Percentiles rank a stretch among this genome's conserved stretches.
Evolutionary conservation across 2,113 vertebrate genomes (phyloP).

Genomic region (Arenaria interpres): DNA sequence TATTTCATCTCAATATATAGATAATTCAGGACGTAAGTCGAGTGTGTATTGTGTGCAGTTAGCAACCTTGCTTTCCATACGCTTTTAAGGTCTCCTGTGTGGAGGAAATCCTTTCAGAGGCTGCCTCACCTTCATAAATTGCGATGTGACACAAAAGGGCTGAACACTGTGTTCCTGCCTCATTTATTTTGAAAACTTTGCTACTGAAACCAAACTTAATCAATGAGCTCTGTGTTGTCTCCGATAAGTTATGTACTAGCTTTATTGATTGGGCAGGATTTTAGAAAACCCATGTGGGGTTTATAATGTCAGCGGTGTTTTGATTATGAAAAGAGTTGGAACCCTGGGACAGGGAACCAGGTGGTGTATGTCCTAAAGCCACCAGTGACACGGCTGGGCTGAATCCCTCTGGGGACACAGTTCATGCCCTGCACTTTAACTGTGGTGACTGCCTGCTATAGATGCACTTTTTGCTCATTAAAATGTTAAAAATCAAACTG

Average conservation of each 20-base stretch:
- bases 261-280: constrained; percentile 88
- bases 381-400: constrained; percentile 83
- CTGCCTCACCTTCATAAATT: constrained; percentile 54
- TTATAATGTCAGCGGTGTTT: constrained; percentile 89
- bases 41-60: background rate
- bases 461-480: constrained; percentile 78
- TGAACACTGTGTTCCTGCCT: constrained; percentile 70
- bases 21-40: background rate
- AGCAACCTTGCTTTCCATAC: background rate
- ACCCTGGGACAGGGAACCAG: constrained; percentile 81
- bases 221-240: constrained; percentile 85
- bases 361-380: constrained; percentile 87
- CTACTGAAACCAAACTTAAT: constrained; percentile 85
- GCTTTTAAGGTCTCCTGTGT: background rate
- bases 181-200: constrained; percentile 90
- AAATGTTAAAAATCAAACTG: constrained; percentile 79
- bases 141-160: constrained; percentile 54
- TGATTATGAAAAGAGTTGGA: constrained; percentile 79
- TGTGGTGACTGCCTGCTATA: constrained; percentile 68
- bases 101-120: background rate
- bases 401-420: constrained; percentile 70
- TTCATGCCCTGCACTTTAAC: constrained; percentile 79
- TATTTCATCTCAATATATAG: background rate
- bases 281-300: constrained; percentile 85
- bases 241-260: constrained; percentile 85